A percentile compares a stretch with the other conserved stretches of the same genome.
Evolutionary conservation across 2,888 invertebrate genomes (phyloP).

Genomic region (Megalurothrips usitatus): DNA sequence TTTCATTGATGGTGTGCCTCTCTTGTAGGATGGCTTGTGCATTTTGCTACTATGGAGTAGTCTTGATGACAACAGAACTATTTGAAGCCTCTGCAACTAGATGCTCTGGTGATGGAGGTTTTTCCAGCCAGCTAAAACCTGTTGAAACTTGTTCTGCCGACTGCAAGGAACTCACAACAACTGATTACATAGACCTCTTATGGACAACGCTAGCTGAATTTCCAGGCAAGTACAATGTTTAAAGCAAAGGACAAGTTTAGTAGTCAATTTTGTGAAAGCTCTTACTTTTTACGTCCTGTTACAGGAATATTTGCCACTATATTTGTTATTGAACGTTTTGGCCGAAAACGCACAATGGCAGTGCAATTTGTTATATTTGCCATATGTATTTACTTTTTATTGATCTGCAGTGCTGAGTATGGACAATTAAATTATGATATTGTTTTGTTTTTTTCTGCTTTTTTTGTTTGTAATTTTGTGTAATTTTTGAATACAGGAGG

Average conservation of each 20-base stretch:
- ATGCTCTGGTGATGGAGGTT: slow-evolving; percentile 36
- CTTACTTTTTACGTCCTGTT: slow-evolving; percentile 38
- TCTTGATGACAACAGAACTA: slow-evolving; percentile 89
- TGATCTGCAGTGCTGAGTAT: slow-evolving; percentile 68
- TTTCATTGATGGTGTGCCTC: slow-evolving; percentile 31
- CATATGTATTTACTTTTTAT: slow-evolving; percentile 65
- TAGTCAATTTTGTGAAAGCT: background rate
- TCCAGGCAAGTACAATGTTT: slow-evolving; percentile 58
- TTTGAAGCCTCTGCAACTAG: slow-evolving; percentile 58
- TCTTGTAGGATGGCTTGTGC: slow-evolving; percentile 78
- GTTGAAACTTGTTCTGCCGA: slow-evolving; percentile 59
- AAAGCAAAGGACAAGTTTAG: slow-evolving; percentile 31
- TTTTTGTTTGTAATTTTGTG: slow-evolving; percentile 31
- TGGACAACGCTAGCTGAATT: slow-evolving; percentile 95
- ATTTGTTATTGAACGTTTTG: slow-evolving; percentile 82
- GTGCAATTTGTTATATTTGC: slow-evolving; percentile 85
- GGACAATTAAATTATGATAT: slow-evolving; percentile 42
- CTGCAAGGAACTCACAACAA: slow-evolving; percentile 68
- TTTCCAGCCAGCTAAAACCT: slow-evolving; percentile 43
- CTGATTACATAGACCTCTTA: slow-evolving; percentile 86
- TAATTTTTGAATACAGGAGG: slow-evolving; percentile 54
- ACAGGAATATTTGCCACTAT: slow-evolving; percentile 82
- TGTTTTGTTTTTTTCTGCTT: background rate
- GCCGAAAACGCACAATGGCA: slow-evolving; percentile 89
- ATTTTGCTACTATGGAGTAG: slow-evolving; percentile 92